Percentiles rank a stretch among this genome's conserved stretches.
phyloP scores from a whole-genome alignment of 2,888 invertebrate species.

The Xestobium rufovillosum region DNA sequence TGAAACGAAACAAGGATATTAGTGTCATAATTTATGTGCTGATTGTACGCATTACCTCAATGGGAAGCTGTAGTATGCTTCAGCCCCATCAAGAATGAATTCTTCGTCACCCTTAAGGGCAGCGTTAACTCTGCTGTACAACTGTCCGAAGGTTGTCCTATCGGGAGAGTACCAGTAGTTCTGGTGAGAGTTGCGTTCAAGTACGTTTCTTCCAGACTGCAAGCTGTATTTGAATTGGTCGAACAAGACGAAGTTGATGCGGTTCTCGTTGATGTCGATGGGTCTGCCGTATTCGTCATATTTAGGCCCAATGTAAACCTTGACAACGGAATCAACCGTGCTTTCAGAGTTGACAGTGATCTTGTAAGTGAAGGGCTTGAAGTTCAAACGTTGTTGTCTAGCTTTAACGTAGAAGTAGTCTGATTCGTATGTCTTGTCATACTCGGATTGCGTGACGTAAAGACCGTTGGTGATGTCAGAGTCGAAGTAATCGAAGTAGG shows the following conservation, averaged over 20 bases:
- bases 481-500: slow-evolving; percentile 61
- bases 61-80: slow-evolving; percentile 62
- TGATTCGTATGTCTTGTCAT: slow-evolving; percentile 43
- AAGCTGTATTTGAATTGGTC: slow-evolving; percentile 55
- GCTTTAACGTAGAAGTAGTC: slow-evolving; percentile 47
- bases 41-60: slow-evolving; percentile 44
- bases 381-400: slow-evolving; percentile 63
- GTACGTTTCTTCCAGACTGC: slow-evolving; percentile 55
- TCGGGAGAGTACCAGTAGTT: slow-evolving; percentile 55
- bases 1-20: slow-evolving; percentile 24
- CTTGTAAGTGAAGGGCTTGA: slow-evolving; percentile 57
- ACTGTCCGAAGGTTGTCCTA: slow-evolving; percentile 54
- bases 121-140: slow-evolving; percentile 54
- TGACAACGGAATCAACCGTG: slow-evolving; percentile 50
- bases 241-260: slow-evolving; percentile 54
- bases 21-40: no score
- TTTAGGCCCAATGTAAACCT: slow-evolving; percentile 64
- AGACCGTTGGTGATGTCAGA: slow-evolving; percentile 54
- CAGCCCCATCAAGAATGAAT: slow-evolving; percentile 48
- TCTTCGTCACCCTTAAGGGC: slow-evolving; percentile 44
- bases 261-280: slow-evolving; percentile 49
- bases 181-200: slow-evolving; percentile 60
- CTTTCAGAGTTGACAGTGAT: slow-evolving; percentile 54
- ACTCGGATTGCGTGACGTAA: slow-evolving; percentile 45
- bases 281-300: slow-evolving; percentile 51